These are phyloP conservation scores for Paguma larvata DNA, from an alignment of 2,797 vertebrate species.

Conservation along the genomic window DNA sequence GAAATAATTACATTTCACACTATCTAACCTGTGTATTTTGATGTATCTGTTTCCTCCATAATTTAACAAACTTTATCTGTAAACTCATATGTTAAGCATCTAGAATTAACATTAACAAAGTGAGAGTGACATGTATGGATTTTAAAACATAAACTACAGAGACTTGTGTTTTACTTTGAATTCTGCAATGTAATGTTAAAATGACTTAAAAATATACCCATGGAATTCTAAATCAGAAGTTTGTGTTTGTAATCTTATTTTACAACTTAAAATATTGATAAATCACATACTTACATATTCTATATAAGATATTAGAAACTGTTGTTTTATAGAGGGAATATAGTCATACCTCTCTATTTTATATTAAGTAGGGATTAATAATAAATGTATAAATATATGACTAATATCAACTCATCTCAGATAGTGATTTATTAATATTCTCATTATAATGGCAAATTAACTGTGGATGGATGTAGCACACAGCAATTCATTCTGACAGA, in stretches of 20 bases:
- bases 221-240: neutral
- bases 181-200: neutral
- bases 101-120: neutral
- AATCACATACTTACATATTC: neutral
- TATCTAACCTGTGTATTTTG: neutral
- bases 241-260: neutral
- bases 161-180: neutral
- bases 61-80: neutral
- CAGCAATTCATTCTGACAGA: slow-evolving; percentile 1
- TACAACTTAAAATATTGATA: neutral
- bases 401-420: neutral
- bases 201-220: neutral
- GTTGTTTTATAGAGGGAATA: neutral
- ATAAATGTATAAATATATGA: neutral
- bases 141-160: neutral
- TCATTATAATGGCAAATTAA: slow-evolving; percentile 26
- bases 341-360: neutral
- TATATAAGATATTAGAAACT: neutral
- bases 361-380: neutral
- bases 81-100: neutral
- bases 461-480: neutral
- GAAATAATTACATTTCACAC: neutral
- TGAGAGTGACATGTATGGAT: neutral
- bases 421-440: slow-evolving; percentile 37
- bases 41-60: neutral